Percentiles rank a stretch among this genome's conserved stretches.
Conservation (phyloP, 2,888 invertebrate species). For the Sphaerophoria rueppellii region DNA sequence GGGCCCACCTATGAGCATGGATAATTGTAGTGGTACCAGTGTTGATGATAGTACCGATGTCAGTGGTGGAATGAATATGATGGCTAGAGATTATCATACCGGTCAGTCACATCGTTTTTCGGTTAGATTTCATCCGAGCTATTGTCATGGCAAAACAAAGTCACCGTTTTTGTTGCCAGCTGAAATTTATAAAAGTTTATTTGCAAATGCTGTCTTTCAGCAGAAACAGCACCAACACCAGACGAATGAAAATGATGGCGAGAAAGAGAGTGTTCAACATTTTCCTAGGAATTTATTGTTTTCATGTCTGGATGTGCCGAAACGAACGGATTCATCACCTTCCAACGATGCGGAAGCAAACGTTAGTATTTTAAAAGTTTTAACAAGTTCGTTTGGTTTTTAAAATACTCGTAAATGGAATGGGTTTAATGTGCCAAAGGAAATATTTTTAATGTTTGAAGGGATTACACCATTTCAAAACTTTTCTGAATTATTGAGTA, state of each 20-base stretch:
- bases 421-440: neutral
- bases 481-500: no score
- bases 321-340: slow-evolving; percentile 49
- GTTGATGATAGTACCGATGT: slow-evolving; percentile 8
- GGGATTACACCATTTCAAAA: no score
- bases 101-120: slow-evolving; percentile 64
- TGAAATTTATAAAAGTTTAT: slow-evolving; percentile 90
- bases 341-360: slow-evolving; percentile 52
- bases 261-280: slow-evolving; percentile 71
- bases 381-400: neutral
- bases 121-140: slow-evolving; percentile 73
- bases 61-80: slow-evolving; percentile 16
- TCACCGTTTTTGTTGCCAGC: slow-evolving; percentile 87
- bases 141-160: slow-evolving; percentile 69
- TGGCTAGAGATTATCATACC: slow-evolving; percentile 51
- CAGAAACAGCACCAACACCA: slow-evolving; percentile 80
- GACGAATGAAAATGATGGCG: slow-evolving; percentile 45
- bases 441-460: neutral
- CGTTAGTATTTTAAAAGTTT: slow-evolving; percentile 50
- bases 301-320: slow-evolving; percentile 78
- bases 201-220: slow-evolving; percentile 87
- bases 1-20: slow-evolving; percentile 61
- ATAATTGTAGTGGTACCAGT: slow-evolving; percentile 45
- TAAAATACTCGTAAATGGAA: neutral
- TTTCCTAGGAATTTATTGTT: slow-evolving; percentile 84